Evolutionary conservation across 2,113 vertebrate species (phyloP), one percentile per base, ranked within the genome.

Genomic region (Trachemys scripta): DNA sequence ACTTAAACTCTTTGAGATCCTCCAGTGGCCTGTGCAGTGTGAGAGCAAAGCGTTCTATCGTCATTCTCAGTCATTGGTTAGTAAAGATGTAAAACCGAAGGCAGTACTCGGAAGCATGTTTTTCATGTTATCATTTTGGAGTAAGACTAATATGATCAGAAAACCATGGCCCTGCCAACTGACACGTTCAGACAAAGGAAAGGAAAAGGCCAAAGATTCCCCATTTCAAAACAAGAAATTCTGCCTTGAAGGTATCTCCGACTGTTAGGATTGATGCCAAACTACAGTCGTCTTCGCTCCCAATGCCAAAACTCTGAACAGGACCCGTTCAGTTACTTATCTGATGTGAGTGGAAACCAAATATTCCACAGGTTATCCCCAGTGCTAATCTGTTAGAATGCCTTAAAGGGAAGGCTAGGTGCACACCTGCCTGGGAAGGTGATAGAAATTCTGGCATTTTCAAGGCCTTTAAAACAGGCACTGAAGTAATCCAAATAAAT

Each of bases 191-290:
- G 92, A 79, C n/a, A 1, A 45, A 14, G 89, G 87, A 65, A 53
- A 47, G 47, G 83, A 94, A 89, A 95, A 94, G 93, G 72, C 85
- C 88, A 96, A 59, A 89, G 94, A 95, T 96, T 85, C 91, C 69
- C 92, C 93, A 87, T 85, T 72, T 38, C 9, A 38, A 84, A 47
- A 3, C 27, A 81, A 11, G 95, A 94, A 89, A 91, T 89, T 91
- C 87, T 89, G 90, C 94, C 87, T 96, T 0, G 0, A 51, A 93
- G 91, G 83, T 49, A 19, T 80, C 96, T 87, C 95, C 59, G 78
- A 91, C 85, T 31, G 78, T 80, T 96, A 91, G 92, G 94, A 94
- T 53, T 1, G 0, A 49, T 59, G 92, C 92, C 92, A 93, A 57
- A 88, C 76, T 93, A 1, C 38, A 35, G 1, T 96, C 89, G 84